Base-by-base conservation (phyloP, 2,888 invertebrate species). In the Achlya flavicornis region DNA sequence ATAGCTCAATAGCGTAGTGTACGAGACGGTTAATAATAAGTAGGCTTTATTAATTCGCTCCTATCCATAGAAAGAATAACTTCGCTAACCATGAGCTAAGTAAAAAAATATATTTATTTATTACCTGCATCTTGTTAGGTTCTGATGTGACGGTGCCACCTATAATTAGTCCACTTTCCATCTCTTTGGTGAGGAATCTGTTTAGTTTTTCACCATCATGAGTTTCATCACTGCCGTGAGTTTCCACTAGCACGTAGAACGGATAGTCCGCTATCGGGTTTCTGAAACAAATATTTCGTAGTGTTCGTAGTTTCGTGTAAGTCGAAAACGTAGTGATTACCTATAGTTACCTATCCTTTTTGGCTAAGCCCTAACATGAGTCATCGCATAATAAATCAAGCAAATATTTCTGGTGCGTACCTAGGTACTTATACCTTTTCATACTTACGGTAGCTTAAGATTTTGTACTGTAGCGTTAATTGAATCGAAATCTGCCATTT, bases 171-270 rank as follows among this genome's bases (percentile, higher is more conserved):
- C 96, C 96, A 8, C 94, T 92, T 1, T 94, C 94, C 95, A 98
- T 96, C 62, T 96, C 95, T 60, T 94, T 92, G 66, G 97, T 95
- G 1, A 99, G 91, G 82, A 99, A 98, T 3, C 88, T 84, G 64
- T 95, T 95, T 64, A 99, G 89, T 87, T 99, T 99, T 81, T 98
- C 98, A 78, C 96, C 96, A 84, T 99, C 99, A 83, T 99, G 99
- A 0, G 82, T 85, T 58, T 94, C 94, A 78, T 97, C 95, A 77
- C 98, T 98, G 3, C 99, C 99, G 43, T 97, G 96, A 0, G 98
- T 97, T 91, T 98, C 98, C 65, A 98, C 95, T 0, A 98, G 85
- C 89, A 98, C 96, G 83, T 98, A 98, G 88, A 98, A 98, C 1
- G 97, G 96, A 83, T 94, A 96, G 1, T 95, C 94, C 0, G 92